Conservation (phyloP, 2,797 vertebrate species). For the Pipistrellus pygmaeus region DNA sequence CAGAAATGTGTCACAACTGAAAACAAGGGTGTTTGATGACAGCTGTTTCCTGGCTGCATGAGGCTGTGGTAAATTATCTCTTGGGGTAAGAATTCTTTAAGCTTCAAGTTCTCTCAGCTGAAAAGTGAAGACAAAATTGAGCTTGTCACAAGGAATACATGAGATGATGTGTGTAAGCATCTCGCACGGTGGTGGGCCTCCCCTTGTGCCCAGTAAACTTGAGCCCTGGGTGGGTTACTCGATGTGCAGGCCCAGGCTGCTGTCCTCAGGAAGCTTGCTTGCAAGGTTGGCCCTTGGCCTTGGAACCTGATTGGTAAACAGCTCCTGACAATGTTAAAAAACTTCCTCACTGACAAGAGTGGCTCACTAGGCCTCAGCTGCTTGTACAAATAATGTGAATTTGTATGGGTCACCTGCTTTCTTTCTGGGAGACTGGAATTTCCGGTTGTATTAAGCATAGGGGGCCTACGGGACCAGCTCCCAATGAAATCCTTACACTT, state of each 20-base stretch:
- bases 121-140: background rate
- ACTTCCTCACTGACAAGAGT: background rate
- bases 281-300: background rate
- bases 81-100: background rate
- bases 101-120: background rate
- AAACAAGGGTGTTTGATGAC: background rate
- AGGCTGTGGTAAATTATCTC: background rate
- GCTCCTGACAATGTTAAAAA: background rate
- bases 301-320: background rate
- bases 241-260: fast-evolving
- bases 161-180: background rate
- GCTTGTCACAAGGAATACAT: background rate
- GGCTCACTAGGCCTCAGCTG: background rate
- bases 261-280: background rate
- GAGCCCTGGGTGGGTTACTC: fast-evolving
- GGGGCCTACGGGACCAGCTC: background rate
- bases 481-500: background rate
- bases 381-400: background rate
- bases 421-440: background rate
- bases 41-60: background rate
- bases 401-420: background rate
- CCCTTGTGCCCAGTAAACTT: too few species aligned
- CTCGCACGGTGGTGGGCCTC: too few species aligned
- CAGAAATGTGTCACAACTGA: background rate
- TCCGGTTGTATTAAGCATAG: background rate